Conservation (phyloP, 2,113 vertebrate species). For the Myotis lucifugus region DNA sequence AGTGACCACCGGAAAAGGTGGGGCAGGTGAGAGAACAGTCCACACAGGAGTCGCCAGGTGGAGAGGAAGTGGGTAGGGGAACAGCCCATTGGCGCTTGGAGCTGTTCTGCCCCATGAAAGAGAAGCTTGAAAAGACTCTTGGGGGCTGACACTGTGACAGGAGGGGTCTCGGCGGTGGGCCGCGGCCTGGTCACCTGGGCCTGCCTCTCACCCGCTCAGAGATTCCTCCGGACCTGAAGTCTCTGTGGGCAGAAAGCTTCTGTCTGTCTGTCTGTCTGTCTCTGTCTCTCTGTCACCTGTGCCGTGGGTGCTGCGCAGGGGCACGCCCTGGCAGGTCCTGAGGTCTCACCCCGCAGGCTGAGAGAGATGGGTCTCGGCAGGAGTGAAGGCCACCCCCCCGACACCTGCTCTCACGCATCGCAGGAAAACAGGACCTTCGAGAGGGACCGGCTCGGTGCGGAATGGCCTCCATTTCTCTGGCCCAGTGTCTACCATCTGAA, state of each 20-base stretch:
- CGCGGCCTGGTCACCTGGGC: neutral
- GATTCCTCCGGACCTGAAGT: neutral
- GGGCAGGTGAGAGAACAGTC: neutral
- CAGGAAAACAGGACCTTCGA: neutral
- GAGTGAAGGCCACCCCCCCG: neutral
- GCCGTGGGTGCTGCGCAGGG: rapidly evolving
- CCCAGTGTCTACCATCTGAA: neutral
- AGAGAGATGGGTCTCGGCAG: neutral
- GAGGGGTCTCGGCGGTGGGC: rapidly evolving
- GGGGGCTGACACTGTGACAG: neutral
- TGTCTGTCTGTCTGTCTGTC: neutral
- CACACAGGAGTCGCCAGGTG: neutral
- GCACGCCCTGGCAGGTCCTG: no score
- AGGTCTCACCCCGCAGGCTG: neutral
- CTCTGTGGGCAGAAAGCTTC: rapidly evolving
- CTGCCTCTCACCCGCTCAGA: neutral
- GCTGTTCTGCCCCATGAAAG: neutral
- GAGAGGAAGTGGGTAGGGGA: neutral
- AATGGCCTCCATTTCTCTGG: rapidly evolving
- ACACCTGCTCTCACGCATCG: rapidly evolving
- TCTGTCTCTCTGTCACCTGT: neutral
- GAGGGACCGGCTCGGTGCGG: neutral
- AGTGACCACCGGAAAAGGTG: neutral
- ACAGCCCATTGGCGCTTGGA: neutral
- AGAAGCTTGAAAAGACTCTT: neutral